Evolutionary conservation across 1,140 invertebrate genomes (phyloP), one percentile per base, ranked within the genome.

Genomic region (Dolichoris vasculosae): DNA sequence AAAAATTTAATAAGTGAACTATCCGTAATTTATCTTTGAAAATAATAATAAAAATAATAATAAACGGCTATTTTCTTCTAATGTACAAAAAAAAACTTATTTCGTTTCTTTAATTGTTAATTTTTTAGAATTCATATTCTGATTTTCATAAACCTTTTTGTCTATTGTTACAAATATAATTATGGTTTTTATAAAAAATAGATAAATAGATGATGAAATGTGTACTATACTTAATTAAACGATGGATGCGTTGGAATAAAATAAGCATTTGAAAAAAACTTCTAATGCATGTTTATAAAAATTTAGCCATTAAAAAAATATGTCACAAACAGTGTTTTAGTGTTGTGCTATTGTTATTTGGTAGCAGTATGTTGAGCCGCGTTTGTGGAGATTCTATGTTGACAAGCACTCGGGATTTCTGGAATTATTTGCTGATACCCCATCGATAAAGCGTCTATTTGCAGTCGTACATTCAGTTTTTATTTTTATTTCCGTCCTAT

Each of bases 361-460:
- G 23, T 4, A 26, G 9, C 13, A 59, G 55, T 59, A 64, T 84
- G 59, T 69, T n/a, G n/a, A 71, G 20, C 17, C 32, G 17, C 11
- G 67, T 76, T 82, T 48, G 69, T 59, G 84, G 78, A 51, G 43
- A 81, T 59, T 51, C 32, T 30, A 64, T 69, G 75, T 40, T 83
- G 48, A 40, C 82, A 51, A 20, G n/a, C 43, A 51, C 73, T 76
- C 35, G 73, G 46, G 64, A 83, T 71, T 79, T 51, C 75, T 26
- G 35, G 59, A 80, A 80, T 80, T 83, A 83, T 86, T 83, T 83
- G 64, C 48, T 63, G 38, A 86, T 83, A 78, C 30, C 38, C 67
- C 76, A 83, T 79, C 81, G 76, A 86, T 86, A 80, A 78, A 86
- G 59, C 48, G 71, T 86, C 85, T 86, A 75, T 86, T 83, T 86